Evolutionary conservation across 2,797 vertebrate genomes (phyloP), one percentile per base, ranked within the genome.

Genomic region (Vireo griseus): DNA sequence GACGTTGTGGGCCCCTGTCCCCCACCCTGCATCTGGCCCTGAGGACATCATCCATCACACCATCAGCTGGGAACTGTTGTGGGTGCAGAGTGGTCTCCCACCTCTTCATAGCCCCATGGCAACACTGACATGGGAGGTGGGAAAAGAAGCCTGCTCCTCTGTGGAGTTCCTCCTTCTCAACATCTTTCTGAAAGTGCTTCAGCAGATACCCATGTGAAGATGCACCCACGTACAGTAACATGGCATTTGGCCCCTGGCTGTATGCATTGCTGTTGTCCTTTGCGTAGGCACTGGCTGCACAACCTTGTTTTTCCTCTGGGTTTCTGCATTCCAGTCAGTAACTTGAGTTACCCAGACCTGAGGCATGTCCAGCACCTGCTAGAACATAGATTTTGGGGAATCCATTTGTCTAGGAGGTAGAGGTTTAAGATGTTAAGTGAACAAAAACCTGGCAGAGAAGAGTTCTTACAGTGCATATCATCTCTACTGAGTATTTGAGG

Each of bases 71-170:
- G 15, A 86, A 19, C 6, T 52, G 31, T 2, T 1, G 18, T 35
- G 29, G 54, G 52, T 39, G 18, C 29, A 35, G 24, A 72, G 42
- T 2, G 11, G 37, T 71, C 5, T 5, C 40, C 24, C 20, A 6
- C 3, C 5, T 19, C 66, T 24, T 5, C 3, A 4, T 8, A 54
- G 10, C 19, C 35, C 35, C 11, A 3, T 2, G 14, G 66, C 39
- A 68, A 22, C 42, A 26, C 26, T n/a, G 44, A 19, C 28, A 24
- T 0, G 2, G 40, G 28, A 75, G 18, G 20, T 0, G 0, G 2
- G 22, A 11, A 6, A 57, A 71, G 24, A 10, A 71, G 6, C 25
- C 28, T 69, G 16, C 12, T 73, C 20, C 54, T 62, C 51, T 66
- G 54, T 16, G 33, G 59, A 88, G 26, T 6, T 95, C 8, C 16